Conservation (phyloP, 2,797 vertebrate genomes). For the Acipenser transmontanus region DNA sequence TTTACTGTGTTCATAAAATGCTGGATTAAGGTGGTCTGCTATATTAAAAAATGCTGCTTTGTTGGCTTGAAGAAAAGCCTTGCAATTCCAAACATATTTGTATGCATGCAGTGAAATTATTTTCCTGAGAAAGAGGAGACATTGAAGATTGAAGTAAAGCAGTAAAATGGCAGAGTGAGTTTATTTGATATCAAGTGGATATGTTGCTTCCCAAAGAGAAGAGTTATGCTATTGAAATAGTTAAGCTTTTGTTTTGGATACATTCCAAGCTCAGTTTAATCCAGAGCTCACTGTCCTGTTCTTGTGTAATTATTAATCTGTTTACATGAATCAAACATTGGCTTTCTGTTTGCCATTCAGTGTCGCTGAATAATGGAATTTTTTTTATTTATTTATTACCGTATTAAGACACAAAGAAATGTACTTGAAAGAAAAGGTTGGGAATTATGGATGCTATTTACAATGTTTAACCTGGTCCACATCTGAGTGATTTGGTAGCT, state of each 20-base stretch:
- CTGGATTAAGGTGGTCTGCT: slow-evolving; percentile 6
- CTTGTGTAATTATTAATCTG: background rate
- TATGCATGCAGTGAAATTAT: background rate
- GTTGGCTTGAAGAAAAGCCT: background rate
- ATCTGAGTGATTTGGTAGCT: too few species aligned
- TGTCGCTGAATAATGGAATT: background rate
- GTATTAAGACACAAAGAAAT: too few species aligned
- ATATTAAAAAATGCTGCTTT: background rate
- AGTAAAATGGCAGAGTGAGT: background rate
- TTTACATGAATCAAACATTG: background rate
- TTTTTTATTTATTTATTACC: too few species aligned
- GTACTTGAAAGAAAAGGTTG: too few species aligned
- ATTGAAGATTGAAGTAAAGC: background rate
- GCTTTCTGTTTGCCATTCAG: background rate
- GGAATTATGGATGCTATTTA: too few species aligned
- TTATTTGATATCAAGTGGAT: background rate
- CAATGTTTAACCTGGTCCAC: too few species aligned
- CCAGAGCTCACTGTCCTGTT: background rate
- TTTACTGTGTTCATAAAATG: slow-evolving; percentile 4
- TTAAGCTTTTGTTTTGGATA: slow-evolving; percentile 10
- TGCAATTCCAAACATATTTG: background rate
- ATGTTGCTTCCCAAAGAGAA: background rate
- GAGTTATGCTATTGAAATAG: background rate
- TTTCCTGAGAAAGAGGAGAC: background rate
- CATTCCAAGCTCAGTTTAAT: background rate